Conservation (phyloP, 2,113 vertebrate genomes). For the Amazona guildingii region DNA sequence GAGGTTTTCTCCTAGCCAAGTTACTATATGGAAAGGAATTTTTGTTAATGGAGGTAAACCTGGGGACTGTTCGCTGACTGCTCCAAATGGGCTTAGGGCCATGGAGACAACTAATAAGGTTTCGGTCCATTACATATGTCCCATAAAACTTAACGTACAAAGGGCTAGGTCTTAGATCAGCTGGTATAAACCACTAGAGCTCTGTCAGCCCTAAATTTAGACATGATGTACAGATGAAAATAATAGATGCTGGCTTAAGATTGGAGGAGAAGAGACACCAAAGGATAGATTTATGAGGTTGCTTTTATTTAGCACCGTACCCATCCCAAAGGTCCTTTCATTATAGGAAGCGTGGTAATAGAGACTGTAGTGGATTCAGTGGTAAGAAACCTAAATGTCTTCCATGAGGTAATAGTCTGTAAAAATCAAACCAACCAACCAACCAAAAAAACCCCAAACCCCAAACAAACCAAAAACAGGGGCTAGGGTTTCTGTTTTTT, state of each 20-base stretch:
- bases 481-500: background rate
- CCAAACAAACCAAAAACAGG: background rate
- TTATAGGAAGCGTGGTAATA: background rate
- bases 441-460: background rate
- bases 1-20: background rate
- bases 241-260: background rate
- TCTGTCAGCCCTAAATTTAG: conserved; percentile 1
- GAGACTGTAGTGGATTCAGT: background rate
- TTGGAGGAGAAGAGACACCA: background rate
- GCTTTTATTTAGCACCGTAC: background rate
- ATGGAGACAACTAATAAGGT: background rate
- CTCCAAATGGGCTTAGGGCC: background rate
- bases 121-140: background rate
- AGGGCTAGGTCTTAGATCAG: background rate
- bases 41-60: background rate
- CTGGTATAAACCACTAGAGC: background rate
- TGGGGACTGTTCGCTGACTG: background rate
- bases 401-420: background rate
- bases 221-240: background rate
- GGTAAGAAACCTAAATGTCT: background rate
- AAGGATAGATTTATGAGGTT: background rate
- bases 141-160: background rate
- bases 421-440: background rate
- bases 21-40: background rate
- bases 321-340: background rate